Evolutionary conservation across 2,888 invertebrate genomes (phyloP), one percentile per base, ranked within the genome.

Genomic region (Ornithoptera alexandrae): DNA sequence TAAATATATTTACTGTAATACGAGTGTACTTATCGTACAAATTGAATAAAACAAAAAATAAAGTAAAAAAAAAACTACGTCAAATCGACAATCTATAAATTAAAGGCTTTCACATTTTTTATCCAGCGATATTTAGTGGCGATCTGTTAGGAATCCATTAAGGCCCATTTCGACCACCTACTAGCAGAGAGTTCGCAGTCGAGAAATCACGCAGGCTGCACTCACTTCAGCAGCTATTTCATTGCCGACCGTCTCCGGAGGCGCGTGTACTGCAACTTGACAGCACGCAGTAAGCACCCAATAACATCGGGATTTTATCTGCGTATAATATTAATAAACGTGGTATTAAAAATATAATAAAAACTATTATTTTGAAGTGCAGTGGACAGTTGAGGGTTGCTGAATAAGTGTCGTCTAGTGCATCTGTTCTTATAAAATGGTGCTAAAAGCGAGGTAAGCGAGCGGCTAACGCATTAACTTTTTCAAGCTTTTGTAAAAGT

Each of bases 361-460:
- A 30, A 65, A 59, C 59, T 65, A 24, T 59, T 65, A 39, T 62
- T 22, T 65, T 69, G 68, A 67, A 75, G 76, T 78, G 76, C 69
- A 75, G 79, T 81, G 81, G 57, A 36, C 76, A 69, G 72, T 74
- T 78, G 77, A 78, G 72, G 78, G 72, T 77, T 75, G 72, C 72
- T 68, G 73, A 56, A 68, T 65, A 72, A 76, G 75, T 77, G 84
- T 76, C 77, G 67, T 76, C 73, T 72, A 77, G 81, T 81, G 80
- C 73, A 73, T 74, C 75, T 62, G 71, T 72, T 70, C 73, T 79
- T 86, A 84, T 82, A 92, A 88, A 87, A 92, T 92, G 92, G 83
- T 88, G 84, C 78, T 86, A 78, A 87, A 79, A 84, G 73, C 84
- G 77, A 90, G 88, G 92, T 92, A 84, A 90, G 89, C 86, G 80